Base-by-base conservation (phyloP, 2,888 invertebrate genomes). In the Drosophila stalkeri region DNA sequence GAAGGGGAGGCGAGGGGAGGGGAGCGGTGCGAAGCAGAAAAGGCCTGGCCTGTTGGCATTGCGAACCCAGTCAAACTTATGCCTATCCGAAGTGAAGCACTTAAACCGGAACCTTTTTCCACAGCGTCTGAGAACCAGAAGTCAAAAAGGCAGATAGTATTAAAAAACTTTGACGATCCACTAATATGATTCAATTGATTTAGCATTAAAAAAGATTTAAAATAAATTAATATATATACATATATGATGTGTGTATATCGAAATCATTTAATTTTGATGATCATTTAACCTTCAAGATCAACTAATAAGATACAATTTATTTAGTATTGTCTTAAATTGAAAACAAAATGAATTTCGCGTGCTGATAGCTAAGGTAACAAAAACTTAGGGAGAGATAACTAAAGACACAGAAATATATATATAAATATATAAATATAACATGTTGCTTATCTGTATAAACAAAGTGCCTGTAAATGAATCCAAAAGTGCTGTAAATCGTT, bases 41-140 rank as follows among this genome's bases (percentile, higher is more conserved):
- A 12, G 47, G 8, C 7, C 11, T 31, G 57, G 59, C 56, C 56
- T 23, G n/a, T 46, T 59, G 54, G 51, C 60, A 56, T 52, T 65
- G 37, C 23, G 37, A 37, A 37, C 52, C 37, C 56, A 49, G 44
- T 72, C 35, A 55, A 68, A 65, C 31, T 51, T 64, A 72, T 72
- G 52, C 71, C 27, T 57, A 64, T 65, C 31, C 18, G 62, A 72
- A 70, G 72, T 14, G 62, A 72, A 70, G 72, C 72, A 64, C 81
- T 81, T 57, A 72, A 72, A 67, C 72, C 71, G 46, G 49, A 70
- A 62, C 23, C 54, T 12, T 49, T 67, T 65, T 7, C 20, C 6
- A 27, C 56, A 39, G 6, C 6, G 12, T 46, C 65, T 76, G 75
- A 65, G 77, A 76, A 65, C 54, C 23, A 39, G 75, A 74, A 75